A percentile compares a stretch with the other conserved stretches of the same genome.
Evolutionary conservation across 2,113 vertebrate species (phyloP).

Genomic region (Osmerus eperlanus): DNA sequence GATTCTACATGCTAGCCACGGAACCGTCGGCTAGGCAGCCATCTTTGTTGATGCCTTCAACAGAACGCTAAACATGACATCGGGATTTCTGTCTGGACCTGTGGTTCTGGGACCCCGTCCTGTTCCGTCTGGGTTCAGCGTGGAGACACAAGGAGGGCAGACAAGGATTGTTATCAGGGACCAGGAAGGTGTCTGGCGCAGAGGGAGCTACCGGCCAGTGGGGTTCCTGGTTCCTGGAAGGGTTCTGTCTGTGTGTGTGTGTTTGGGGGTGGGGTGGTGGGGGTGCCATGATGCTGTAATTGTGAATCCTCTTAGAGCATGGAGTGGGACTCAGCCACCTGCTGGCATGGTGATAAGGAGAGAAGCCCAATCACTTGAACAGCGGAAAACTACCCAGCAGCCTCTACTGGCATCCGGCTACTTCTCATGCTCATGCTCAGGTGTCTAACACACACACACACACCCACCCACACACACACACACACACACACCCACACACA

Average conservation of each 20-base stretch:
- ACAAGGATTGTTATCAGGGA: conserved; percentile 61
- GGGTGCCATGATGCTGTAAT: conserved; percentile 38
- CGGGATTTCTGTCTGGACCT: not conserved
- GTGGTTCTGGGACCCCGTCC: conserved; percentile 19
- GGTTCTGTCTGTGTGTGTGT: conserved; percentile 23
- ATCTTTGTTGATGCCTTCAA: conserved; percentile 32
- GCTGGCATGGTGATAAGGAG: conserved; percentile 54
- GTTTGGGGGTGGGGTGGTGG: conserved; percentile 4
- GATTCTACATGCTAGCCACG: conserved; percentile 19
- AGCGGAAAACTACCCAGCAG: conserved; percentile 24
- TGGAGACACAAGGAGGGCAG: conserved; percentile 30
- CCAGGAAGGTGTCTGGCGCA: conserved; percentile 56
- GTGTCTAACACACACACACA: conserved; percentile 34
- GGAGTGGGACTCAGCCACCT: conserved; percentile 42
- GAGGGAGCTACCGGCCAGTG: conserved; percentile 24
- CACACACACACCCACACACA: no score
- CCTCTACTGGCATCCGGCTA: conserved; percentile 31
- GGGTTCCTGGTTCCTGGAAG: not conserved
- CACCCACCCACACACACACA: conserved; percentile 3
- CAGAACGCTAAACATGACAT: no score
- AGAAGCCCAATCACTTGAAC: conserved; percentile 49
- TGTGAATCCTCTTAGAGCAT: conserved; percentile 46
- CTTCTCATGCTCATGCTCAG: conserved; percentile 36
- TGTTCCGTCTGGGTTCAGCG: conserved; percentile 21
- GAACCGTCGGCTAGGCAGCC: conserved; percentile 26